These are phyloP conservation scores for Charanyca ferruginea DNA, from an alignment of 2,888 invertebrate genomes.

Conservation along the genomic window DNA sequence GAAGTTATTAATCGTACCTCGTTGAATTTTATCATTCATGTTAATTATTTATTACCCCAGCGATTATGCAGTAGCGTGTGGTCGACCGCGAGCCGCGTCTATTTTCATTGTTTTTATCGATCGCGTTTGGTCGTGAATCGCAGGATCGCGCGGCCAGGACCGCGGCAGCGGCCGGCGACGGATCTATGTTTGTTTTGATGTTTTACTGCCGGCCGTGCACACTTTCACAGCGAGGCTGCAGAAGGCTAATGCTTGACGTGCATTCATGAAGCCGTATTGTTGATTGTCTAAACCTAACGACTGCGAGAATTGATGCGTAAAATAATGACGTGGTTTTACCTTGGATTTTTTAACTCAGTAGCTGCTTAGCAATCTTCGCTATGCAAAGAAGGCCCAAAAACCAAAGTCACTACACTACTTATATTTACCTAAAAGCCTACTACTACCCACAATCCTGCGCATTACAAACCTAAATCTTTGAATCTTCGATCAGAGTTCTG, in stretches of 20 bases:
- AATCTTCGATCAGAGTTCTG: constrained; percentile 6
- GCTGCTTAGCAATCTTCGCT: constrained; percentile 5
- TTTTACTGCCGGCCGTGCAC: constrained; percentile 65
- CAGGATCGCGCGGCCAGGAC: constrained; percentile 67
- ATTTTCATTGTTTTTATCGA: constrained; percentile 89
- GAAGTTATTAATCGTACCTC: constrained; percentile 58
- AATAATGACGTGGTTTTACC: constrained; percentile 67
- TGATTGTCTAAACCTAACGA: constrained; percentile 43
- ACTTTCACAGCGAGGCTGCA: constrained; percentile 43
- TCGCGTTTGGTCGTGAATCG: constrained; percentile 81
- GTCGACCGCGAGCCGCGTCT: constrained; percentile 71
- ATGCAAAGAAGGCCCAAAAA: constrained; percentile 13
- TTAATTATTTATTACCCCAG: constrained; percentile 44
- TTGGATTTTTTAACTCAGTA: constrained; percentile 54
- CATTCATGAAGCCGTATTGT: constrained; percentile 29
- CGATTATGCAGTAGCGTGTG: constrained; percentile 59
- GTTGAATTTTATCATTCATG: constrained; percentile 42
- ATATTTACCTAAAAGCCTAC: background rate
- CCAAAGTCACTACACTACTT: background rate
- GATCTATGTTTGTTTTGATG: constrained; percentile 85
- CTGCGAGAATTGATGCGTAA: constrained; percentile 61
- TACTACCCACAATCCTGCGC: constrained; percentile 17
- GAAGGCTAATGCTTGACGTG: constrained; percentile 22
- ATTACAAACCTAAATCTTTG: constrained; percentile 10
- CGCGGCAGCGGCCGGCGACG: constrained; percentile 76